Percentiles rank a stretch among this genome's conserved stretches.
Evolutionary conservation across 2,888 invertebrate genomes (phyloP).

Genomic region (Acrocyrtus sp.): DNA sequence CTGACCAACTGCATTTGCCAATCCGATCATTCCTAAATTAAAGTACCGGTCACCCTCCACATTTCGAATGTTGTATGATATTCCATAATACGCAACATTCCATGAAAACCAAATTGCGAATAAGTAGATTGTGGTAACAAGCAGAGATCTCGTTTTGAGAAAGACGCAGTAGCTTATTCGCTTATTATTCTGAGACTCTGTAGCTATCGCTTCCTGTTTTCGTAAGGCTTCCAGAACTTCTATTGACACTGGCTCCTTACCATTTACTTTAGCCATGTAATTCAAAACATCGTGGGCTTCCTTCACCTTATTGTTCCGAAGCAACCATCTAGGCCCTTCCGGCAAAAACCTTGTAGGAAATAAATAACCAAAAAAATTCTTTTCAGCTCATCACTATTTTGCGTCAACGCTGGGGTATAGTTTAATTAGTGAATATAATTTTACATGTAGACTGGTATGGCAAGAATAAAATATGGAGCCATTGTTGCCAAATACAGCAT

Average conservation of each 20-base stretch:
- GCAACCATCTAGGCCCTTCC: constrained; percentile 60
- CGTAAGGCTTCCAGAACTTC: constrained; percentile 41
- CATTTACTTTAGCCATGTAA: constrained; percentile 57
- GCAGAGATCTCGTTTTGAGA: constrained; percentile 20
- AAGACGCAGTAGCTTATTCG: constrained; percentile 45
- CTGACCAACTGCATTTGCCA: constrained; percentile 51
- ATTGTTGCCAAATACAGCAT: constrained; percentile 43
- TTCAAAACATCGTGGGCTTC: constrained; percentile 52
- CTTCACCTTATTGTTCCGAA: constrained; percentile 48
- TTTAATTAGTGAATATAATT: too few species aligned
- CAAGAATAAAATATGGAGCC: constrained; percentile 49
- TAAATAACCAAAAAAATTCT: too few species aligned
- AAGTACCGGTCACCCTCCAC: constrained; percentile 48
- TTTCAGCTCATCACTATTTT: too few species aligned
- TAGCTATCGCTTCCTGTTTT: constrained; percentile 36
- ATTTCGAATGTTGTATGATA: constrained; percentile 54
- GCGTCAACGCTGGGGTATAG: too few species aligned
- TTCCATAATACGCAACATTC: constrained; percentile 50
- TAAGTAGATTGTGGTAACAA: constrained; percentile 34
- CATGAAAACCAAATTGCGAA: constrained; percentile 51
- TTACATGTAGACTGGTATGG: constrained; percentile 55
- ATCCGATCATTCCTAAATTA: constrained; percentile 39
- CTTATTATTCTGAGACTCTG: constrained; percentile 1
- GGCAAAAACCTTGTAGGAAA: constrained; percentile 59
- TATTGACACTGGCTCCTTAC: constrained; percentile 28